These are phyloP conservation scores for Diloba caeruleocephala DNA, from an alignment of 2,888 invertebrate species.

Conservation along the genomic window DNA sequence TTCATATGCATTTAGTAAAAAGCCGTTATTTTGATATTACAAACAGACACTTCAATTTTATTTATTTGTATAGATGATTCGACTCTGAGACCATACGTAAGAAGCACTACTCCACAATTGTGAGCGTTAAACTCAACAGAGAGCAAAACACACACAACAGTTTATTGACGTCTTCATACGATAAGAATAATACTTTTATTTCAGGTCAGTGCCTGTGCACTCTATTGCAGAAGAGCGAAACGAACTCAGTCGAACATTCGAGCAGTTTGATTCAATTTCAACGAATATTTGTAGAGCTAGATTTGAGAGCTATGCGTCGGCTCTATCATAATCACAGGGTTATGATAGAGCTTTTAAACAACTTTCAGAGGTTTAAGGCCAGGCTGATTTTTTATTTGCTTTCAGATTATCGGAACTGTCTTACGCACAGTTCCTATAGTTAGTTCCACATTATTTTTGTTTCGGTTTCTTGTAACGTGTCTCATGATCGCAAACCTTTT, in stretches of 20 bases:
- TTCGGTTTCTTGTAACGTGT: not conserved
- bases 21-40: too few species aligned
- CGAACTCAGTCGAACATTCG: slow-evolving; percentile 29
- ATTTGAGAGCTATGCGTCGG: slow-evolving; percentile 12
- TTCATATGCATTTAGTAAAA: too few species aligned
- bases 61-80: too few species aligned
- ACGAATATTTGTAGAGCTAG: slow-evolving; percentile 18
- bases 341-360: too few species aligned
- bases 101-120: not conserved
- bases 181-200: slow-evolving; percentile 35
- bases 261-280: slow-evolving; percentile 38
- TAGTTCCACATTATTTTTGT: too few species aligned
- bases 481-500: too few species aligned
- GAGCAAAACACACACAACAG: not conserved
- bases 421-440: too few species aligned
- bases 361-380: too few species aligned
- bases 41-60: too few species aligned
- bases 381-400: too few species aligned
- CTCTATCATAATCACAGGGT: not conserved
- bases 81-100: too few species aligned
- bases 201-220: slow-evolving; percentile 20
- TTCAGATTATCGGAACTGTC: too few species aligned
- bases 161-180: slow-evolving; percentile 2
- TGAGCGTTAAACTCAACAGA: not conserved
- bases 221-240: slow-evolving; percentile 28